Evolutionary conservation across 2,113 vertebrate species (phyloP), one percentile per base, ranked within the genome.

Genomic region (Corvus hawaiiensis): DNA sequence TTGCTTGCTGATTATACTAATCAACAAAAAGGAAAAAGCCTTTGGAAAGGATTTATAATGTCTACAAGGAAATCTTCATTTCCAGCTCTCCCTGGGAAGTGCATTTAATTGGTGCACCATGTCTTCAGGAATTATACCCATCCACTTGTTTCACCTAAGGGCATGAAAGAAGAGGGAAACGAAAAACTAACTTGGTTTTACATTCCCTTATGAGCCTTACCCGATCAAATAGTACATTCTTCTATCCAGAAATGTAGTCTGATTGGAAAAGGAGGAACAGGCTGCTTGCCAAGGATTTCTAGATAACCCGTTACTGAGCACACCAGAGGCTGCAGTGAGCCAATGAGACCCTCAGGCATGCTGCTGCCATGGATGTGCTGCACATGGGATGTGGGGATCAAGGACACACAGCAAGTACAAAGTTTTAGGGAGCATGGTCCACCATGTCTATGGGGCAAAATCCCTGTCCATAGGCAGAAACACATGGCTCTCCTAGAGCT

Each of bases 361-460:
- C 27, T 92, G 61, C 51, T 94, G 41, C 43, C 37, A 7, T 16
- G 20, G 15, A 9, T 2, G 4, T 41, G 32, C 64, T 82, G 79
- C 71, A 44, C 20, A 5, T 0, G 0, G 46, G 21, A 41, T 21
- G 26, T 4, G 41, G 23, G 20, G 13, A 35, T 20, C 73, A 39
- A 19, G 41, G 73, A 71, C 13, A 39, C 23, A 41, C 2, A 23
- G 24, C 21, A 51, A 90, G 51, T 11, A 32, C 15, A 8, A 59
- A 4, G 21, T 75, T 67, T 75, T 80, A 33, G 51, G 33, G 26
- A 84, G 28, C 39, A 51, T 2, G 63, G 49, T 13, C 75, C 44
- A 43, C 63, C 17, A 2, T 18, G 6, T 46, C 15, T 26, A 11
- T 17, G 11, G 68, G 35, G 55, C 26, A 63, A 88, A 92, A 48